Base-by-base conservation (phyloP, 2,113 vertebrate genomes). In the Cricetomys ansorgei region DNA sequence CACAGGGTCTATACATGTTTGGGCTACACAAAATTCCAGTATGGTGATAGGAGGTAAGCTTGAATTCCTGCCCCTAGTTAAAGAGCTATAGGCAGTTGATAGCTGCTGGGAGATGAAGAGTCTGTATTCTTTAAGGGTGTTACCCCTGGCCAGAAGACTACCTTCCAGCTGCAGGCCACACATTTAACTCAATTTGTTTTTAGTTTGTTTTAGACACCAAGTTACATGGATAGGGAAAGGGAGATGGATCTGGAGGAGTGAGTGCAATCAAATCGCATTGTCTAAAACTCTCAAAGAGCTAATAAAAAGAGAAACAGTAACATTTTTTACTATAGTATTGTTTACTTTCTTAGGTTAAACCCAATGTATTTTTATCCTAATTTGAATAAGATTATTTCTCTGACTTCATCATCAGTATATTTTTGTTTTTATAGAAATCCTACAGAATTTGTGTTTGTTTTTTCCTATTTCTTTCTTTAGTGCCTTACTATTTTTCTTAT, bases 11-110 rank as follows among this genome's bases (percentile, higher is more conserved):
- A 7, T 7, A 7, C 37, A 70, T 70, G 17, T 70, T n/a, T 69
- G 17, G 34, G 34, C 31, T 16, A n/a, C 67, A 37, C 34, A 69
- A 10, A 69, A 69, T 69, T 69, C 34, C 34, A n/a, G 2, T n/a
- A n/a, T 70, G 37, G 37, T 0, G 2, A 23, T 23, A n/a, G 37
- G 37, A 72, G 70, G n/a, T 72, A n/a, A 72, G 40, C 9, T 40
- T 43, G 23, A 40, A 43, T 3, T 72, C 9, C 1, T 0, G 5
- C n/a, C 1, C 3, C 21, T 43, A 10, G 0, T 23, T 72, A 72
- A 72, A 72, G 70, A 72, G 9, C 8, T 72, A 43, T 40, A 23
- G 19, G 1, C 21, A 40, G 9, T 72, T 11, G 21, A 40, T 40
- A 72, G 25, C 8, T 40, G n/a, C 70, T 72, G 7, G 69, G 17